A percentile compares a stretch with the other conserved stretches of the same genome.
phyloP scores from a whole-genome alignment of 2,797 vertebrate genomes.

The Odontamblyopus lacepedii region DNA sequence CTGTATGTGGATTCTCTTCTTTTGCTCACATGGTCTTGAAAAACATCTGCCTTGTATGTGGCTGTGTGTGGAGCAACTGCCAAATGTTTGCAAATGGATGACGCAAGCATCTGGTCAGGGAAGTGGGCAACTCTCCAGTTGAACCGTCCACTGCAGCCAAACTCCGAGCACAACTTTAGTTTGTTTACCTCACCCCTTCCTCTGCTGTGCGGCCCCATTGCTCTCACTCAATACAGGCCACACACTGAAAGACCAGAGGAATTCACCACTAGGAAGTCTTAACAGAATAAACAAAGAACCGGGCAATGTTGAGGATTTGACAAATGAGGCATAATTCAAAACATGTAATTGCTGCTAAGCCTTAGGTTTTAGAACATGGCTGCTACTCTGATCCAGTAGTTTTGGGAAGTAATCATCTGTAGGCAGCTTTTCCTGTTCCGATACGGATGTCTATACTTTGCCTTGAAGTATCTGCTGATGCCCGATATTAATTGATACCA shows the following conservation, averaged over 20 bases:
- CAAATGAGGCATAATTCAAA: constrained; percentile 27
- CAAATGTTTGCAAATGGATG: constrained; percentile 46
- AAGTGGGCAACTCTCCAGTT: constrained; percentile 50
- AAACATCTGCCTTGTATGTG: not conserved
- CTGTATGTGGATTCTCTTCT: not conserved
- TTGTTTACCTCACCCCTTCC: constrained; percentile 40
- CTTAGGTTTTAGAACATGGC: constrained; percentile 9
- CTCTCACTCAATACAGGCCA: constrained; percentile 16
- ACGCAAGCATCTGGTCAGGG: constrained; percentile 46
- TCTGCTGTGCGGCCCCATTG: constrained; percentile 14
- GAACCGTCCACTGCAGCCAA: constrained; percentile 30
- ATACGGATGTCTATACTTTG: no score
- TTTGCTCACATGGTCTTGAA: not conserved
- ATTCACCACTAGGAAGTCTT: constrained; percentile 14
- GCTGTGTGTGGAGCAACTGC: constrained; percentile 36
- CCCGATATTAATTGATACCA: no score
- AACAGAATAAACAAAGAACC: not conserved
- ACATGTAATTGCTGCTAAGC: not conserved
- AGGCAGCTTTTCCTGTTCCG: no score
- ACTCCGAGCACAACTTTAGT: constrained; percentile 36
- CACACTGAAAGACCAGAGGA: constrained; percentile 1
- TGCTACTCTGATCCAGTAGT: not conserved
- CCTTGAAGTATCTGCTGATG: no score
- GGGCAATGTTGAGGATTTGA: constrained; percentile 5
- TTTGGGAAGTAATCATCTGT: not conserved